These are phyloP conservation scores for Perccottus glenii DNA, from an alignment of 2,113 vertebrate genomes.

Conservation along the genomic window DNA sequence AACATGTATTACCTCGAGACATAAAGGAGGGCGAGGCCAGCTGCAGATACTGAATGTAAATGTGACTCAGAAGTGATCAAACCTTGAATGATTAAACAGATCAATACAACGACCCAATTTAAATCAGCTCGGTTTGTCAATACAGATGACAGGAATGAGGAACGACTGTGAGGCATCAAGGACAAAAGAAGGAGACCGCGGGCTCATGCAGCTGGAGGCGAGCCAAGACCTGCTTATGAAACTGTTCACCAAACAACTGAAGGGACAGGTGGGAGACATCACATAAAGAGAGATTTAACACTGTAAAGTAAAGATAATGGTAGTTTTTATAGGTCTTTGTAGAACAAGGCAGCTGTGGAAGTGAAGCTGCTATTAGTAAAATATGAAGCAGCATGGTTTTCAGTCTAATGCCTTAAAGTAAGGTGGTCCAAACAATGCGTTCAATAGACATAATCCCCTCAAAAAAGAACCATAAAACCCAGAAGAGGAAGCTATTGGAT, in stretches of 20 bases:
- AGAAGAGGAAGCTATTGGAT: no score
- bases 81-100: conserved; percentile 45
- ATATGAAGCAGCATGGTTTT: no score
- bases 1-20: background rate
- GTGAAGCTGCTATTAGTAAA: no score
- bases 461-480: no score
- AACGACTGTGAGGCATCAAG: conserved; percentile 45
- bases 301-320: background rate
- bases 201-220: conserved; percentile 12
- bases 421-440: no score
- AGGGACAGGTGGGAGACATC: conserved; percentile 23
- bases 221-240: conserved; percentile 31
- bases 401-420: no score
- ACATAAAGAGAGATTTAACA: conserved; percentile 18
- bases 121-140: conserved; percentile 34
- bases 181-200: conserved; percentile 45
- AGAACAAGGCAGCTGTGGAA: no score
- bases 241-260: conserved; percentile 25
- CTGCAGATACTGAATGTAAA: conserved; percentile 24
- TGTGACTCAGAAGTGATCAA: conserved; percentile 29
- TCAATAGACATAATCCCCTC: no score
- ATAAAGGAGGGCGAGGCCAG: background rate
- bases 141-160: conserved; percentile 47
- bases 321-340: no score
- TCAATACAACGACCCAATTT: conserved; percentile 48